Evolutionary conservation across 2,797 vertebrate genomes (phyloP), one percentile per base, ranked within the genome.

Genomic region (Harpagifer antarcticus): DNA sequence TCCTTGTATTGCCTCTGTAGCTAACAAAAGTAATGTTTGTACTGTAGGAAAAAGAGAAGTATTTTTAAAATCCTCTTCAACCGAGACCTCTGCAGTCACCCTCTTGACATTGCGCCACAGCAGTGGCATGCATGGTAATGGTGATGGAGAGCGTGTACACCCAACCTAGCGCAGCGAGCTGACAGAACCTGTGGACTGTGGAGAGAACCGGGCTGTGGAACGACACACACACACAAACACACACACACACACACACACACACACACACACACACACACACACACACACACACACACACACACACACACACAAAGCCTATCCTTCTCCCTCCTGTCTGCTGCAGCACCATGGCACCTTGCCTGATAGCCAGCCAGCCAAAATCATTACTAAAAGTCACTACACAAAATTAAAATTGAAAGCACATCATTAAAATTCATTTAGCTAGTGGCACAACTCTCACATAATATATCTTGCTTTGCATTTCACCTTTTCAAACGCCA

Each of bases 31-130:
- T 3, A 5, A 50, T 49, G 9, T 8, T 44, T n/a, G 19, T 12
- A 14, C 11, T 52, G 12, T 14, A 20, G 42, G 16, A 50, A 33
- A 56, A 17, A 20, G 11, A 48, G 0, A 72, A 16, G 14, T 23
- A 47, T 71, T 63, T 48, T 4, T 3, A 77, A 71, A 27, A 70
- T 54, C 44, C 10, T 44, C 5, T 52, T 47, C 55, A 55, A 77
- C 65, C 62, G 12, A 54, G n/a, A 48, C 43, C 44, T 74, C 79
- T 71, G 67, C 74, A 85, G 78, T 89, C 65, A 74, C 80, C 77
- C 58, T 82, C 67, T 63, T 83, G 86, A 90, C 86, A 85, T 83
- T 91, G 88, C 82, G 9, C 72, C 71, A 53, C 61, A 76, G 80
- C 63, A 59, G 47, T 84, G 79, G 44, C 70, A 64, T 74, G 77